These are phyloP conservation scores for Pseudopleuronectes americanus DNA, from an alignment of 2,797 vertebrate species.

Conservation along the genomic window DNA sequence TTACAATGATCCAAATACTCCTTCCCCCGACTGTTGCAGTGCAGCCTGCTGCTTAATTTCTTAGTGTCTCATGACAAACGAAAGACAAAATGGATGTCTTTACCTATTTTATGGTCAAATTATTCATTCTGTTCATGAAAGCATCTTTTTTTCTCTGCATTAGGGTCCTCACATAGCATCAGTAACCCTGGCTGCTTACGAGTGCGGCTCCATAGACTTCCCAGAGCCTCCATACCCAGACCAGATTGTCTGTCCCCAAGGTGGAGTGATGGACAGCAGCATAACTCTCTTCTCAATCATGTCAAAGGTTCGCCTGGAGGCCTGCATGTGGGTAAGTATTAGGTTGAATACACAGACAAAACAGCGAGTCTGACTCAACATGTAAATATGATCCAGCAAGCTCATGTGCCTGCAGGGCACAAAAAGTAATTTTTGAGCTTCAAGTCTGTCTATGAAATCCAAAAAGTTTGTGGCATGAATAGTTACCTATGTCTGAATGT, in stretches of 20 bases:
- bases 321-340: constrained; percentile 98
- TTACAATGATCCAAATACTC: background rate
- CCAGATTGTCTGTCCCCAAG: constrained; percentile 93
- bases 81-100: background rate
- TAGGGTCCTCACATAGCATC: constrained; percentile 99
- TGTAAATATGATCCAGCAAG: no score
- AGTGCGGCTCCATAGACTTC: constrained; percentile 97
- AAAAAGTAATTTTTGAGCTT: no score
- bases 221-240: constrained; percentile 98
- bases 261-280: constrained; percentile 79
- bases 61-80: background rate
- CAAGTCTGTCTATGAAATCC: no score
- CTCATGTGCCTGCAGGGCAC: no score
- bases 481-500: background rate
- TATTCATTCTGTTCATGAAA: constrained; percentile 8
- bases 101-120: background rate
- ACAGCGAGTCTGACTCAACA: background rate
- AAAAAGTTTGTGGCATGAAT: background rate
- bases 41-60: background rate
- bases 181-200: constrained; percentile 97
- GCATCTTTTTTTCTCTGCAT: constrained; percentile 2
- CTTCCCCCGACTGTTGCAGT: background rate
- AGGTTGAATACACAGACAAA: constrained; percentile 2
- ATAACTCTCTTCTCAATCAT: constrained; percentile 96
- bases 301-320: constrained; percentile 98